Evolutionary conservation across 2,888 invertebrate species (phyloP).

Genomic region (Hypolimnas misippus): DNA sequence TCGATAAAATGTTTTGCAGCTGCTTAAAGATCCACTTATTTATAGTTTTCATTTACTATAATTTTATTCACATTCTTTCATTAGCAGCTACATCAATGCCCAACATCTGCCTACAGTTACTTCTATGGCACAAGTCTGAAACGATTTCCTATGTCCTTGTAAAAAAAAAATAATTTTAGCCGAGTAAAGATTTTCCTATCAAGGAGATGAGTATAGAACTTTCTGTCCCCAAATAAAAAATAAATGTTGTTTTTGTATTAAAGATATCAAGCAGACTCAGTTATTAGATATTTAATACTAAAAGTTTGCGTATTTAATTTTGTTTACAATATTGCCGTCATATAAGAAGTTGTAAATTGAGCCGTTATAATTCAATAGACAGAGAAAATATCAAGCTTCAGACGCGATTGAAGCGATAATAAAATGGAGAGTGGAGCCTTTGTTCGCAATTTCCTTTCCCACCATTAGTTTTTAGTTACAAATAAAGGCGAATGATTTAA

Average conservation of each 20-base stretch:
- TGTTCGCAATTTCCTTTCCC: slow-evolving; percentile 69
- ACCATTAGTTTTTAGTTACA: slow-evolving; percentile 39
- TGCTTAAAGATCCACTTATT: background rate
- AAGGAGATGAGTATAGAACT: no score
- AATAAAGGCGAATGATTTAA: slow-evolving; percentile 19
- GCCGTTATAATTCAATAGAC: slow-evolving; percentile 32
- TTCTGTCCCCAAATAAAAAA: no score
- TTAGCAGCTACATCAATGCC: no score
- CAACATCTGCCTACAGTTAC: no score
- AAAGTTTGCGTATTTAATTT: background rate
- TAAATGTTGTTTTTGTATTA: no score
- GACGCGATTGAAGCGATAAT: slow-evolving; percentile 57
- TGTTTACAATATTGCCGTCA: background rate
- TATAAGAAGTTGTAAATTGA: slow-evolving; percentile 27
- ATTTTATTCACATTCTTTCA: no score
- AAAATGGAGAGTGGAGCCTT: slow-evolving; percentile 58
- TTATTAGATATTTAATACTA: background rate
- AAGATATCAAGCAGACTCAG: no score
- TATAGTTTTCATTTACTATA: no score
- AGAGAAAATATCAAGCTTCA: slow-evolving; percentile 49
- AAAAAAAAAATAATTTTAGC: no score
- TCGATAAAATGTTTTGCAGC: background rate
- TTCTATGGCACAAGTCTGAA: no score
- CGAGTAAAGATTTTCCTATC: no score
- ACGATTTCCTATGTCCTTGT: no score